These are phyloP conservation scores for Moxostoma hubbsi DNA, from an alignment of 2,797 vertebrate genomes.

Conservation along the genomic window DNA sequence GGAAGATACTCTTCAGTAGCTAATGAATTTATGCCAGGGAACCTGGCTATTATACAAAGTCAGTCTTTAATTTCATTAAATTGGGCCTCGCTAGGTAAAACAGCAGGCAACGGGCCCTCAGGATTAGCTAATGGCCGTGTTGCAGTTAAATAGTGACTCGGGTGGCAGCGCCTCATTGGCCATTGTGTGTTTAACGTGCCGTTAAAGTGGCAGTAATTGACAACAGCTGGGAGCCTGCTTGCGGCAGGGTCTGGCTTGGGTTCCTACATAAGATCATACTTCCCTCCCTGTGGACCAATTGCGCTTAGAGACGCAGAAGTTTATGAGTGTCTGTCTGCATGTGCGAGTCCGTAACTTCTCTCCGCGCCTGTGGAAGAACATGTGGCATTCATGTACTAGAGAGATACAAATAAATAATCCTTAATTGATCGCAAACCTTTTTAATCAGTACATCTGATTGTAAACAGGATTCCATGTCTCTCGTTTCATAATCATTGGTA, in stretches of 20 bases:
- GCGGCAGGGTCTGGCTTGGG: constrained; percentile 54
- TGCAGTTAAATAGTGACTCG: constrained; percentile 52
- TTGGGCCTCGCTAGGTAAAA: constrained; percentile 44
- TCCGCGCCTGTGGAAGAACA: constrained; percentile 25
- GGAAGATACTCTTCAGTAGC: constrained; percentile 38
- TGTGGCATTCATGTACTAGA: constrained; percentile 25
- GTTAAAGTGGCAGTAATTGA: constrained; percentile 64
- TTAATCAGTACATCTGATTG: not conserved
- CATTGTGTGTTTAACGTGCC: constrained; percentile 56
- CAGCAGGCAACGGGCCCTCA: constrained; percentile 47
- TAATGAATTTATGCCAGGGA: constrained; percentile 48
- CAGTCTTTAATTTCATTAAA: constrained; percentile 44
- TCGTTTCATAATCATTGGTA: not conserved
- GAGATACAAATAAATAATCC: constrained; percentile 37
- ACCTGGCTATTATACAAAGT: constrained; percentile 50
- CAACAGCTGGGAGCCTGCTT: constrained; percentile 61
- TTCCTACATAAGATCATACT: constrained; percentile 45
- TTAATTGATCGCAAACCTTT: constrained; percentile 31
- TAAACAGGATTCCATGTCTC: not conserved
- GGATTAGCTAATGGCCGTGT: constrained; percentile 50
- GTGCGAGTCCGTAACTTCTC: constrained; percentile 14
- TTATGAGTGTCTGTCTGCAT: constrained; percentile 54
- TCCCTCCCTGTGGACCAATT: constrained; percentile 56
- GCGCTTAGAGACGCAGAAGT: constrained; percentile 40
- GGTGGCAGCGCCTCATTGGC: constrained; percentile 54